Percentiles rank a stretch among this genome's conserved stretches.
These are phyloP conservation scores for Gephyroberyx darwinii DNA, from an alignment of 2,797 vertebrate genomes.

Conservation along the genomic window DNA sequence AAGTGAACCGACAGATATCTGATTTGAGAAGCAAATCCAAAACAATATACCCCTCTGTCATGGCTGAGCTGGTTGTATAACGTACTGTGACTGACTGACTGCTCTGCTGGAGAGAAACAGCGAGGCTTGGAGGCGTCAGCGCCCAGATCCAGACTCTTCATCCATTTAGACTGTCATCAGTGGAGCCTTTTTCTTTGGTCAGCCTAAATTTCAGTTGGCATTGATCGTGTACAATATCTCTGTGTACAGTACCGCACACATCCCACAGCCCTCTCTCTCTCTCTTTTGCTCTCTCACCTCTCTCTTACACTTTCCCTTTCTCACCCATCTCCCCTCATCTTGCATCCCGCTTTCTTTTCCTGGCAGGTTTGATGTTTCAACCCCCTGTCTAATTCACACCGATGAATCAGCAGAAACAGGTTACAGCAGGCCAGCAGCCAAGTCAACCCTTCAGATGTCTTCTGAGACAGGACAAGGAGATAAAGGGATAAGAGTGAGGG, in stretches of 20 bases:
- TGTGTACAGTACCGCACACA: constrained; percentile 25
- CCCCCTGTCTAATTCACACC: constrained; percentile 34
- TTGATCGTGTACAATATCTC: constrained; percentile 38
- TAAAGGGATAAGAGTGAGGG: constrained; percentile 10
- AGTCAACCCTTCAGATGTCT: constrained; percentile 4
- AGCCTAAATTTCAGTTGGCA: constrained; percentile 10
- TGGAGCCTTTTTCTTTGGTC: constrained; percentile 43
- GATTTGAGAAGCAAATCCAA: constrained; percentile 76
- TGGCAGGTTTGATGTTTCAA: constrained; percentile 28
- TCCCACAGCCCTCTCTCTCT: constrained; percentile 1
- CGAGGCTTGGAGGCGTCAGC: constrained; percentile 51
- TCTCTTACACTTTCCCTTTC: background rate
- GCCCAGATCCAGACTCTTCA: constrained; percentile 55
- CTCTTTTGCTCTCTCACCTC: constrained; percentile 6
- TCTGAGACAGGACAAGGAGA: constrained; percentile 25
- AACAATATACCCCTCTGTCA: constrained; percentile 66
- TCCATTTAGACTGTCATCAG: constrained; percentile 60
- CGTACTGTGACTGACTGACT: constrained; percentile 54
- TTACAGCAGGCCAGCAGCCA: constrained; percentile 9
- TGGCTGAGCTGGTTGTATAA: constrained; percentile 70
- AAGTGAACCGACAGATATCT: constrained; percentile 69
- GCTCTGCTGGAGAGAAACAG: constrained; percentile 45
- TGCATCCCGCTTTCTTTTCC: constrained; percentile 5
- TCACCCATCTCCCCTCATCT: constrained; percentile 28
- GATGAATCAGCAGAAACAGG: constrained; percentile 36